phyloP scores from a whole-genome alignment of 1,140 invertebrate genomes.

The Oryzaephilus surinamensis region DNA sequence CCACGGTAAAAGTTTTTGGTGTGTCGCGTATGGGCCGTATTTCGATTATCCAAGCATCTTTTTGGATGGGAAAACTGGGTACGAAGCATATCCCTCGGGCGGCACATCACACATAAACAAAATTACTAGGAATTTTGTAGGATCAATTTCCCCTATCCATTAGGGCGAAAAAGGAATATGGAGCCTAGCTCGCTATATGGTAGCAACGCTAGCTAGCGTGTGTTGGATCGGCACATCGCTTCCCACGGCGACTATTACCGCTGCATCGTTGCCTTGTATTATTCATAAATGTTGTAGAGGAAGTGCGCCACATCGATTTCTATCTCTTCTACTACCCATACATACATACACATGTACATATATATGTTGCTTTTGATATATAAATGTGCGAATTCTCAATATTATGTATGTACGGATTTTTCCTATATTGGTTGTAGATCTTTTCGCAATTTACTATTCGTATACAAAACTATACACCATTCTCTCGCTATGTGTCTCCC shows the following conservation, averaged over 20 bases:
- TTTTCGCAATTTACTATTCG: too few relatives aligned
- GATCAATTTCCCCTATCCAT: constrained; percentile 34
- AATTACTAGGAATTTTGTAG: constrained; percentile 35
- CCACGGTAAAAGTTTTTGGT: background rate
- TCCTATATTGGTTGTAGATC: too few relatives aligned
- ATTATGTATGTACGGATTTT: constrained; percentile 2
- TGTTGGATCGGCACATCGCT: constrained; percentile 14
- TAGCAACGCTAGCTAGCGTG: too few relatives aligned
- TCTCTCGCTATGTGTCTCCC: too few relatives aligned
- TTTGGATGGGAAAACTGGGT: too few relatives aligned
- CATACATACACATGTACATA: too few relatives aligned
- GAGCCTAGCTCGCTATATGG: too few relatives aligned
- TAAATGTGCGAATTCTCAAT: constrained; percentile 2
- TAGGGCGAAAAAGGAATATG: too few relatives aligned
- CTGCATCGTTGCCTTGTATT: constrained; percentile 28
- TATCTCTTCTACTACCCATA: constrained; percentile 10
- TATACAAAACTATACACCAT: too few relatives aligned
- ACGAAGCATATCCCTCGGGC: constrained; percentile 13
- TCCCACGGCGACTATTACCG: constrained; percentile 32
- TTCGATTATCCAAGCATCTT: constrained; percentile 22
- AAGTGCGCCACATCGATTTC: constrained; percentile 28
- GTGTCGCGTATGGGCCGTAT: constrained; percentile 22
- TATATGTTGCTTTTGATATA: constrained; percentile 5
- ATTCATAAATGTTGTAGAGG: constrained; percentile 29
- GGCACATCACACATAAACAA: constrained; percentile 33